Conservation (phyloP, 2,797 vertebrate genomes). For the Anisognathus igniventris region DNA sequence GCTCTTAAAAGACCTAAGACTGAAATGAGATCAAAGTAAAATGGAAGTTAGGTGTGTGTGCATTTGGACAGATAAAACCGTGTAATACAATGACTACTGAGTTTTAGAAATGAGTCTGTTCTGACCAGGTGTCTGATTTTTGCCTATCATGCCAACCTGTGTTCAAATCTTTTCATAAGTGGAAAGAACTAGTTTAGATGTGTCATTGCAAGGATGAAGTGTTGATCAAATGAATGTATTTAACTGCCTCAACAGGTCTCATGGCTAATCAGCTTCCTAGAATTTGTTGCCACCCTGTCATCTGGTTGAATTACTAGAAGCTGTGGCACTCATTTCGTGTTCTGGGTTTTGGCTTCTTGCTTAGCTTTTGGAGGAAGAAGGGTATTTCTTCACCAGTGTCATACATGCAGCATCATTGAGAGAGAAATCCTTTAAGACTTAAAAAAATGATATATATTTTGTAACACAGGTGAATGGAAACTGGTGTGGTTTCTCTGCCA, state of each 20-base stretch:
- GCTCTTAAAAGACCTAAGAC: background rate
- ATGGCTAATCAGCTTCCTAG: background rate
- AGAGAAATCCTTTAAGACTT: background rate
- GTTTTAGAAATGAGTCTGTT: background rate
- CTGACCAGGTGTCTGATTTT: background rate
- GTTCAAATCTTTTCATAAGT: background rate
- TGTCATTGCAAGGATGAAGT: background rate
- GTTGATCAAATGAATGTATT: background rate
- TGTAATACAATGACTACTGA: background rate
- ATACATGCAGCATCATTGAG: rapidly evolving
- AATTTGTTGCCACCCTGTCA: background rate
- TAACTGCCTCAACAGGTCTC: background rate
- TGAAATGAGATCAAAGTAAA: background rate
- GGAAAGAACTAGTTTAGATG: background rate
- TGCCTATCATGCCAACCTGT: background rate
- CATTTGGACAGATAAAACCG: background rate
- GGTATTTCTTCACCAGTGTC: background rate
- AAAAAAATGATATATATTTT: background rate
- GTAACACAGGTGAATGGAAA: background rate
- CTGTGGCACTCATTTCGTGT: background rate
- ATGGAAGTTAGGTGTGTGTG: background rate
- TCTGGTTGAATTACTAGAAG: background rate
- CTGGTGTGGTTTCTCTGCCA: background rate
- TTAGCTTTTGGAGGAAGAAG: background rate
- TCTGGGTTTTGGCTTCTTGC: background rate